phyloP scores from a whole-genome alignment of 2,113 vertebrate species.

The Psilopsiagon aymara region DNA sequence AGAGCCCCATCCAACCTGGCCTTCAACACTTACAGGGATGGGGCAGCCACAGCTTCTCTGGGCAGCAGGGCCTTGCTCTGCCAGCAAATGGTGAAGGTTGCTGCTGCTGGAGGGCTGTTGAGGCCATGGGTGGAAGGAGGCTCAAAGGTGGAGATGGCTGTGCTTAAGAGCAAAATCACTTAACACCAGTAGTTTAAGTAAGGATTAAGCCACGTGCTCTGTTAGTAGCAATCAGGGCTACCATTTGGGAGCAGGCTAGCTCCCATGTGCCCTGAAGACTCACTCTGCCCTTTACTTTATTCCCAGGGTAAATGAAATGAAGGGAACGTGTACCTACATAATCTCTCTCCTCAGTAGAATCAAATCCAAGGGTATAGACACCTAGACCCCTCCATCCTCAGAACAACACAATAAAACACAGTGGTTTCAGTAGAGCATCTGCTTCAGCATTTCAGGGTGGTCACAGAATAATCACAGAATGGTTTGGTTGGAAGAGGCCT shows the following conservation, averaged over 20 bases:
- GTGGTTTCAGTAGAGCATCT: not conserved
- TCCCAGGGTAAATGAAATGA: rapidly evolving
- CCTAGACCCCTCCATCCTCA: not conserved
- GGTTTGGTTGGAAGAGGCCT: not conserved
- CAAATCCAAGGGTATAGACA: not conserved
- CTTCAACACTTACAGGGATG: not conserved
- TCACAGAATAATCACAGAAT: not conserved
- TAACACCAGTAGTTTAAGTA: not conserved
- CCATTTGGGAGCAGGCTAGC: not conserved
- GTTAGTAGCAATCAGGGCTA: not conserved
- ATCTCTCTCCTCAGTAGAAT: not conserved
- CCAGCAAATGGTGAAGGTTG: not conserved
- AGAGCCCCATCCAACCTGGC: not conserved
- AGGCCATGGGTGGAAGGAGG: not conserved
- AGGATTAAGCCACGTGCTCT: not conserved
- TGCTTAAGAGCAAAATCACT: not conserved
- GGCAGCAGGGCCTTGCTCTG: not conserved
- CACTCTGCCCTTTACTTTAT: not conserved
- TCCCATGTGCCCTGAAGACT: not conserved
- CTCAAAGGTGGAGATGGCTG: not conserved
- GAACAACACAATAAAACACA: not conserved
- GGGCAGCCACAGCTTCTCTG: not conserved
- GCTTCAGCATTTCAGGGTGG: not conserved
- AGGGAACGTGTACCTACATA: not conserved
- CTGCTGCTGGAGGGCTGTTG: not conserved